Percentiles rank a stretch among this genome's conserved stretches.
phyloP scores from a whole-genome alignment of 2,113 vertebrate genomes.

The Sceloporus undulatus region DNA sequence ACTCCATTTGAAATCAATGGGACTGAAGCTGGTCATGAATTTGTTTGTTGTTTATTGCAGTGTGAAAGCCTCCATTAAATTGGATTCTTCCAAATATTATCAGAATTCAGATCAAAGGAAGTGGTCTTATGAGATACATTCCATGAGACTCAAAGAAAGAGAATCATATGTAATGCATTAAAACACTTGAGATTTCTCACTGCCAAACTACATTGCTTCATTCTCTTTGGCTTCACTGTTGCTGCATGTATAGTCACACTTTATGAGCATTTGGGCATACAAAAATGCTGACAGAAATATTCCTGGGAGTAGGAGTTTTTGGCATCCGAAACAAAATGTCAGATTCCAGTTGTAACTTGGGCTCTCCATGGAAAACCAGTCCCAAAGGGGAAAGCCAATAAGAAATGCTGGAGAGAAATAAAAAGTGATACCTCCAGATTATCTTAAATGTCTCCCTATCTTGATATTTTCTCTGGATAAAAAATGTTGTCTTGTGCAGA shows the following conservation, averaged over 20 bases:
- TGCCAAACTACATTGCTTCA: neutral
- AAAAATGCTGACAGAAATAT: neutral
- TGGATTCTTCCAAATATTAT: neutral
- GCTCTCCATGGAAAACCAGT: neutral
- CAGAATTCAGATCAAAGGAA: neutral
- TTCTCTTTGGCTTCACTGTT: neutral
- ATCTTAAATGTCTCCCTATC: neutral
- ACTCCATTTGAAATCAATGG: no score
- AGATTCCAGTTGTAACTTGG: neutral
- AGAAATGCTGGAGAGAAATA: neutral
- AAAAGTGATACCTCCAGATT: neutral
- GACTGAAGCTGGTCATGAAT: no score
- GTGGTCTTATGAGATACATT: neutral
- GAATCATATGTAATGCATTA: neutral
- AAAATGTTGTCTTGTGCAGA: neutral
- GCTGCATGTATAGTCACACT: no score
- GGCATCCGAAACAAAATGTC: slow-evolving; percentile 5
- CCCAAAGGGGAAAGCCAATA: no score
- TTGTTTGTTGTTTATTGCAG: no score
- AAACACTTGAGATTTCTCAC: neutral
- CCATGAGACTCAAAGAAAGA: neutral
- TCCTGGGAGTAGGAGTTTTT: neutral
- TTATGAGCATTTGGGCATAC: neutral
- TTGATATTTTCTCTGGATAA: neutral
- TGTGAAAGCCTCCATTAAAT: neutral